A percentile compares a stretch with the other conserved stretches of the same genome.
Evolutionary conservation across 2,113 vertebrate genomes (phyloP).

Genomic region (Girardinichthys multiradiatus): DNA sequence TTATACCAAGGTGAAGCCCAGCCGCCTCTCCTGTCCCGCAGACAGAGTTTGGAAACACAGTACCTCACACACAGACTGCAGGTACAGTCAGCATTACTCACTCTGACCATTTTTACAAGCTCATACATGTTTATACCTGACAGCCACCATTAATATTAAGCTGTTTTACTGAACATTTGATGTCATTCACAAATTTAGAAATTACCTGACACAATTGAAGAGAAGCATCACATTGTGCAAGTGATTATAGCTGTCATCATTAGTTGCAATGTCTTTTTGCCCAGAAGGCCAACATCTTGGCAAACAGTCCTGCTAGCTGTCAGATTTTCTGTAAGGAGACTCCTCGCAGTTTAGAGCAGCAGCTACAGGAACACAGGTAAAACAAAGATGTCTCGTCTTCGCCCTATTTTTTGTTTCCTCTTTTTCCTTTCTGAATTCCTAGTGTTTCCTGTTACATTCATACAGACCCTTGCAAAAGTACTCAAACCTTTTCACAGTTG

Average conservation of each 20-base stretch:
- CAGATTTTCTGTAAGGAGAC: conserved; percentile 93
- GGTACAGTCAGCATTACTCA: conserved; percentile 75
- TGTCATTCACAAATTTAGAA: conserved; percentile 10
- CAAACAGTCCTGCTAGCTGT: conserved; percentile 90
- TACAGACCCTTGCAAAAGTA: neutral
- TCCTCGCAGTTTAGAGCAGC: conserved; percentile 95
- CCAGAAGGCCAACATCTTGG: conserved; percentile 86
- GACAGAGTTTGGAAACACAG: conserved; percentile 92
- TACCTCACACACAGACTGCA: conserved; percentile 91
- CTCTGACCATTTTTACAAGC: neutral
- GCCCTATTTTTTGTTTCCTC: neutral
- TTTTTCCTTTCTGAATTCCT: neutral
- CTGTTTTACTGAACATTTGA: neutral
- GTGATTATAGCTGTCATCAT: conserved; percentile 21
- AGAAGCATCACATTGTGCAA: neutral
- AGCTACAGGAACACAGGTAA: conserved; percentile 97
- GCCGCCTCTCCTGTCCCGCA: conserved; percentile 83
- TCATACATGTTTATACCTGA: neutral
- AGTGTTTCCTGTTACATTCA: neutral
- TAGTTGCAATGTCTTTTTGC: conserved; percentile 50
- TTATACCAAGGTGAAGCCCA: conserved; percentile 81
- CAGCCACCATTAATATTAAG: neutral
- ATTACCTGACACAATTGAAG: neutral
- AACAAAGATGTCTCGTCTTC: neutral
- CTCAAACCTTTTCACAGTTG: neutral